Percentiles rank a stretch among this genome's conserved stretches.
Conservation (phyloP, 2,888 invertebrate genomes). For the Callinectes sapidus region DNA sequence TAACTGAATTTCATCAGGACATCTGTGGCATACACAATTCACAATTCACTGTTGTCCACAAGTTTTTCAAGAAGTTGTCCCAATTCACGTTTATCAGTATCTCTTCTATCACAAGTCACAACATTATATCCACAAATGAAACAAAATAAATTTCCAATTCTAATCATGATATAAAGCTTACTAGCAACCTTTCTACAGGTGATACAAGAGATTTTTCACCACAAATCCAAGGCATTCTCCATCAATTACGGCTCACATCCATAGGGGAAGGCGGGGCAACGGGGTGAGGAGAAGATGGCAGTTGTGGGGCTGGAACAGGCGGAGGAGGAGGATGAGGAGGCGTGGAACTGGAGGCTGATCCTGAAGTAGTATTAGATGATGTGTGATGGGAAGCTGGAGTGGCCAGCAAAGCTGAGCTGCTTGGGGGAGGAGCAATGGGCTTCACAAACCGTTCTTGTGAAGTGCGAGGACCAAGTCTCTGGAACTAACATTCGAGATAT, state of each 20-base stretch:
- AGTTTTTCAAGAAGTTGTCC: neutral
- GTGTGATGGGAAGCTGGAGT: conserved; percentile 46
- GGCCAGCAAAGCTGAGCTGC: conserved; percentile 67
- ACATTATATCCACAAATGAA: conserved; percentile 40
- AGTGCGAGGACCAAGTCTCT: conserved; percentile 78
- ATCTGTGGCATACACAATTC: neutral
- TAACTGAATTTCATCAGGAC: conserved; percentile 18
- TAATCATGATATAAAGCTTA: conserved; percentile 50
- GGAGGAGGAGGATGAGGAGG: conserved; percentile 73
- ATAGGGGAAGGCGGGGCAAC: conserved; percentile 72
- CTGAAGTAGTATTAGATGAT: conserved; percentile 72
- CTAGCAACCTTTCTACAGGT: conserved; percentile 51
- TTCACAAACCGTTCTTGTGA: conserved; percentile 90
- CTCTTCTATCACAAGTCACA: conserved; percentile 52
- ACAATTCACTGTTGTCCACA: neutral
- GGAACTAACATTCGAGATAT: conserved; percentile 54
- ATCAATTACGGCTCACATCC: conserved; percentile 72
- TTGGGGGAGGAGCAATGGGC: conserved; percentile 84
- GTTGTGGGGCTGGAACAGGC: conserved; percentile 58
- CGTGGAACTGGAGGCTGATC: conserved; percentile 75
- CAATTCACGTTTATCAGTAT: conserved; percentile 34
- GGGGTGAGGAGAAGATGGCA: conserved; percentile 68
- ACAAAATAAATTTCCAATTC: conserved; percentile 40
- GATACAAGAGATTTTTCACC: neutral
- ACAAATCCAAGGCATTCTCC: conserved; percentile 1